These are phyloP conservation scores for Amblyjoppa fuscipennis DNA, from an alignment of 2,888 invertebrate genomes.

Conservation along the genomic window DNA sequence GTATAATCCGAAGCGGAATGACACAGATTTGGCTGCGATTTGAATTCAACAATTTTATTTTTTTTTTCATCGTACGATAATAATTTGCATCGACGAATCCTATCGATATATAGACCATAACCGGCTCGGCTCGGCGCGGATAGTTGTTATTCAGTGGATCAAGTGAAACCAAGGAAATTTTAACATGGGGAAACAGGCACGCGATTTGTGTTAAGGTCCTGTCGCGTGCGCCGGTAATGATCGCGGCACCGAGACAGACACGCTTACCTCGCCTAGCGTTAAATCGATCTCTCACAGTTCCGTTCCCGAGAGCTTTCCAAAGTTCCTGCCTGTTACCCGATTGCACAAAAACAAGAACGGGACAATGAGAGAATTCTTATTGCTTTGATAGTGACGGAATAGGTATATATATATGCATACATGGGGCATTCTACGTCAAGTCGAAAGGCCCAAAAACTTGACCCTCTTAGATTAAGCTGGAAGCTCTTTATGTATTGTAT, in stretches of 20 bases:
- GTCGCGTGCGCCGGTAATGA: conserved; percentile 17
- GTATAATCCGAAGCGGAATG: neutral
- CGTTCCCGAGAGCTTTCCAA: conserved; percentile 17
- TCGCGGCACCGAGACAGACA: conserved; percentile 19
- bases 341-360: neutral
- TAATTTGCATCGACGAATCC: neutral
- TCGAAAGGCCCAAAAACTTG: no score
- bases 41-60: neutral
- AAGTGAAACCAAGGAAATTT: conserved; percentile 5
- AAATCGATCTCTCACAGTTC: conserved; percentile 8
- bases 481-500: no score
- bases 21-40: neutral
- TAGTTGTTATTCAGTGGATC: neutral
- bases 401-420: no score
- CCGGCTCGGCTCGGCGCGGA: neutral
- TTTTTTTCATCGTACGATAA: neutral
- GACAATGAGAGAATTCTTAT: neutral
- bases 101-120: conserved; percentile 2
- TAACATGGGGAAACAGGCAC: neutral
- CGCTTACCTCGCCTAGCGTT: conserved; percentile 22
- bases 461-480: no score
- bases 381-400: neutral
- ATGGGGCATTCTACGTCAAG: no score
- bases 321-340: conserved; percentile 20
- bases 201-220: conserved; percentile 1